phyloP scores from a whole-genome alignment of 92 coral and sea anemone genomes.

The Plumapathes pennacea region DNA sequence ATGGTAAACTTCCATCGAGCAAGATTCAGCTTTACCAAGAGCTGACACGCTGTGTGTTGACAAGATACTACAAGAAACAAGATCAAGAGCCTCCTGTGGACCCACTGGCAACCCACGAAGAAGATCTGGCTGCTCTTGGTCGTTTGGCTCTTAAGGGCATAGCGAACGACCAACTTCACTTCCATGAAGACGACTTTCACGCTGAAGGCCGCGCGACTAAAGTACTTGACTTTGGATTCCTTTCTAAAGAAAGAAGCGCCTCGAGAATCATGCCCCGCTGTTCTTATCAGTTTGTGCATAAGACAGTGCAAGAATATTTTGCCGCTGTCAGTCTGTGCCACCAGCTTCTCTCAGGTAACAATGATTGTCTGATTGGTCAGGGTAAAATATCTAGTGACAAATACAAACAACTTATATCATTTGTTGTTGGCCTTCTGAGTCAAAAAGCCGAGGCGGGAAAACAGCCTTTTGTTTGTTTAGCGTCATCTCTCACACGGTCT shows the following conservation, averaged over 20 bases:
- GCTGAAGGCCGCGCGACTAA: not conserved
- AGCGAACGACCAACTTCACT: not conserved
- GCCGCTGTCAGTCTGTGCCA: constrained; percentile 10
- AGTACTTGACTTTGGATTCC: constrained; percentile 1
- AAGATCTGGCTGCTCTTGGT: constrained; percentile 10
- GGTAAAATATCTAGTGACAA: no score
- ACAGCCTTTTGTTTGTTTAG: no score
- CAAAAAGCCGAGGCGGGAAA: no score
- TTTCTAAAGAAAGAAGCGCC: constrained; percentile 12
- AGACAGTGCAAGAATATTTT: constrained; percentile 38
- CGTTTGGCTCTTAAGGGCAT: constrained; percentile 23
- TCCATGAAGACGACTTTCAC: not conserved
- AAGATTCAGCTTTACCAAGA: constrained; percentile 6
- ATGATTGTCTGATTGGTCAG: no score
- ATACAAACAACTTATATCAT: no score
- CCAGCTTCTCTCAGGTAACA: not conserved
- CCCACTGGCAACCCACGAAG: not conserved
- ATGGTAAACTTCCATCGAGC: constrained; percentile 7
- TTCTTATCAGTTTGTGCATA: constrained; percentile 29
- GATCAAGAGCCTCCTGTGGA: constrained; percentile 2
- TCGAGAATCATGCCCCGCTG: constrained; percentile 8
- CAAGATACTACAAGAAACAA: constrained; percentile 4
- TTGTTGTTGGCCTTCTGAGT: no score
- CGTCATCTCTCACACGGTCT: no score
- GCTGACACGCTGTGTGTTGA: constrained; percentile 5